Evolutionary conservation across 2,888 invertebrate species (phyloP), one percentile per base, ranked within the genome.

Genomic region (Lasioglossum figueresi): DNA sequence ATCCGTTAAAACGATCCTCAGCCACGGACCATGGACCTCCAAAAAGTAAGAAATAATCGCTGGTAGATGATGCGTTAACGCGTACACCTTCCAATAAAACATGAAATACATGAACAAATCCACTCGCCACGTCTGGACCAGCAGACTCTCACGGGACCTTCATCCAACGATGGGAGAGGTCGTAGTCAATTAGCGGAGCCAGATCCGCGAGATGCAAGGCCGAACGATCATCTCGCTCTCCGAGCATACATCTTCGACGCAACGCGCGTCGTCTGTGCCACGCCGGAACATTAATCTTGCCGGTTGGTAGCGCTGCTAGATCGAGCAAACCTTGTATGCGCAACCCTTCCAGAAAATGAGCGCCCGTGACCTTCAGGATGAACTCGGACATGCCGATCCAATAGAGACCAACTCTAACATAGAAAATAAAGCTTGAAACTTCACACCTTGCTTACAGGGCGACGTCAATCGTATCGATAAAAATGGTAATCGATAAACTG

Each of bases 141-240:
- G 6, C 19, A 34, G 16, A 31, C 19, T 52, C 52, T 52, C 23
- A 2, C 2, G 8, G 23, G 52, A 66, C 66, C 66, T 66, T 66
- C 66, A 19, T 66, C 19, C 16, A 31, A 23, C 79, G 73, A 52
- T 78, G 59, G 63, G 83, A 78, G 86, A 86, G 76, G 83, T 86
- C 78, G 78, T 52, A 78, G 78, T 86, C 86, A 86, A 86, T 86
- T 86, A 86, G 76, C 86, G 76, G 27, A 86, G 86, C 80, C 75
- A 80, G 83, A 78, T 85, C 79, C 85, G 80, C 85, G 45, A 76
- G 86, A 86, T 85, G 82, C 85, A 86, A 86, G 82, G 82, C 79
- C 85, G 85, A 68, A 59, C 48, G 75, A 75, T 77, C 85, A 70
- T 85, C 68, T 80, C 76, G 52, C 83, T 80, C 86, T 68, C 80